These are phyloP conservation scores for Hemibagrus guttatus DNA, from an alignment of 2,797 vertebrate species.

Conservation along the genomic window DNA sequence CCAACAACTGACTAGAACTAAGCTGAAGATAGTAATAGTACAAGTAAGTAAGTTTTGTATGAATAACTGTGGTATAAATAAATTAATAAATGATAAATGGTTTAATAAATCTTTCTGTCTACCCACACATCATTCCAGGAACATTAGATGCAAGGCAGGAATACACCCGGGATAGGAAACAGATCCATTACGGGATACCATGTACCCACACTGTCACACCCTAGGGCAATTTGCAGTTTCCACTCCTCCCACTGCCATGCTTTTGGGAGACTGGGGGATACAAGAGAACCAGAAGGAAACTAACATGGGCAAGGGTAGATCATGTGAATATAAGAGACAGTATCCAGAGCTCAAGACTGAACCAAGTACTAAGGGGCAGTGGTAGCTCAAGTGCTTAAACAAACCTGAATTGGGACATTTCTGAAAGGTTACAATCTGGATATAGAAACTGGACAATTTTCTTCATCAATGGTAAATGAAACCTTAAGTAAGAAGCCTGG, in stretches of 20 bases:
- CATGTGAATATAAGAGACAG: background rate
- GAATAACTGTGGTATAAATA: background rate
- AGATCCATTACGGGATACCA: too few species aligned
- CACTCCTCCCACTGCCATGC: background rate
- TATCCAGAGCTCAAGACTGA: background rate
- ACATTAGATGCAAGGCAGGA: too few species aligned
- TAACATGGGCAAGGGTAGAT: background rate
- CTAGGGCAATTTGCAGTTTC: background rate
- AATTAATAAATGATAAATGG: too few species aligned
- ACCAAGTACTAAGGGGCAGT: background rate
- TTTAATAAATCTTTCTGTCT: background rate
- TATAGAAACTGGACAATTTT: background rate
- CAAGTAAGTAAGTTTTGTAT: background rate
- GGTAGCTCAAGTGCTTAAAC: too few species aligned
- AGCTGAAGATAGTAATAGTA: background rate
- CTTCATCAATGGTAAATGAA: background rate
- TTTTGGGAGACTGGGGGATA: background rate
- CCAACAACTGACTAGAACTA: background rate
- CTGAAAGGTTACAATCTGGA: background rate
- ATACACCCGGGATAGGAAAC: background rate
- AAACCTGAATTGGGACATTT: background rate
- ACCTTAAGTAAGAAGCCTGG: background rate
- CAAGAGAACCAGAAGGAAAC: background rate
- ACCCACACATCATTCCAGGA: background rate
- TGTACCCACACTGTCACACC: background rate